Conservation (phyloP, 2,797 vertebrate genomes). For the Hypotaenidia okinawae region DNA sequence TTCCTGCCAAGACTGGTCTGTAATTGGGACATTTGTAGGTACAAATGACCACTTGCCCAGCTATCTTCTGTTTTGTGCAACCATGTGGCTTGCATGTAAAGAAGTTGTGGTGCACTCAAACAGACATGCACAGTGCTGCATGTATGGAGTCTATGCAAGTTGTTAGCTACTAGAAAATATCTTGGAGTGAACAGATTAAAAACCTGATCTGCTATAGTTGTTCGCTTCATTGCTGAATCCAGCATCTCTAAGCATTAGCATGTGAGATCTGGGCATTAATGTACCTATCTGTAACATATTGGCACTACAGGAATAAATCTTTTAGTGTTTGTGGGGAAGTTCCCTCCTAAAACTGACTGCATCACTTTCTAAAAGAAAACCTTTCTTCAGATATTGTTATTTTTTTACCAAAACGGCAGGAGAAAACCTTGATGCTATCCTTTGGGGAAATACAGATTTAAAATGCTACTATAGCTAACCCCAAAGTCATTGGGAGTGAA, state of each 20-base stretch:
- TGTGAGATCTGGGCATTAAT: neutral
- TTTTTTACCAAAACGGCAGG: neutral
- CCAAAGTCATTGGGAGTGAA: constrained; percentile 18
- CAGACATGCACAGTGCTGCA: neutral
- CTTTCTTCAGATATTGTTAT: neutral
- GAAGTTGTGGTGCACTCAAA: neutral
- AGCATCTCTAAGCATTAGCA: neutral
- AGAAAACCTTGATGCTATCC: neutral
- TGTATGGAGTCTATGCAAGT: neutral
- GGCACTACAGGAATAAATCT: neutral
- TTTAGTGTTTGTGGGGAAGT: neutral
- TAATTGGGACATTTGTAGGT: constrained; percentile 28
- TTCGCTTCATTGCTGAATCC: neutral
- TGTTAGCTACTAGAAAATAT: neutral
- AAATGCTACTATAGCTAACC: constrained; percentile 34
- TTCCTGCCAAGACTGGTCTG: neutral
- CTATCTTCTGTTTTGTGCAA: neutral
- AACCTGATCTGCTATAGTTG: neutral
- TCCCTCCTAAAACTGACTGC: neutral
- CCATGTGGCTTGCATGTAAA: neutral
- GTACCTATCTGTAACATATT: neutral
- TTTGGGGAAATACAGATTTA: constrained; percentile 31
- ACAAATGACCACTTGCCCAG: neutral
- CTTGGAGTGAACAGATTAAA: neutral
- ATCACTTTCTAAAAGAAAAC: neutral